phyloP scores from a whole-genome alignment of 2,113 vertebrate genomes.

The Nanorana parkeri region DNA sequence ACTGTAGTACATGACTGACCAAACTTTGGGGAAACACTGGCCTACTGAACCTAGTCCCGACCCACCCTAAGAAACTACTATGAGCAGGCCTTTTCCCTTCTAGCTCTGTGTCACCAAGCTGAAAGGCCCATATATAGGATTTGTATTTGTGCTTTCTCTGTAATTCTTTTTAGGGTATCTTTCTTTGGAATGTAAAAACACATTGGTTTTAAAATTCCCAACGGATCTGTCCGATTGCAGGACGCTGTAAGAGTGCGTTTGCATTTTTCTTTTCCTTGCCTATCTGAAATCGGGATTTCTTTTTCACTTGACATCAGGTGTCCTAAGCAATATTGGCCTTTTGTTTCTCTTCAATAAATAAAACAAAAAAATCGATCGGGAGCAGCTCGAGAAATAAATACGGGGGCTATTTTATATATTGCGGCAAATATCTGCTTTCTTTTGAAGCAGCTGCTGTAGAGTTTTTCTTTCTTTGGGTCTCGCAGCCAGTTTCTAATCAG shows the following conservation, averaged over 20 bases:
- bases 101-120: background rate
- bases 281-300: background rate
- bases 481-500: background rate
- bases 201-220: background rate
- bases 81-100: too few relatives aligned
- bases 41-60: too few relatives aligned
- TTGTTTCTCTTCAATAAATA: background rate
- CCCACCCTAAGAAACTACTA: too few relatives aligned
- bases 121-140: background rate
- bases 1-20: too few relatives aligned
- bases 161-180: background rate
- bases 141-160: background rate
- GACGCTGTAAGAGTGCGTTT: background rate
- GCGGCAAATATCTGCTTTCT: background rate
- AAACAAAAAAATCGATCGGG: background rate
- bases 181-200: background rate
- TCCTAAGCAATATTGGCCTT: conserved; percentile 23
- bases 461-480: background rate
- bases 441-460: background rate
- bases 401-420: background rate
- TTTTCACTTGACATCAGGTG: conserved; percentile 24
- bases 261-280: background rate
- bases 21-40: too few relatives aligned
- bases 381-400: background rate
- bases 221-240: background rate